Evolutionary conservation across 2,113 vertebrate species (phyloP).

Genomic region (Grantiella picta): DNA sequence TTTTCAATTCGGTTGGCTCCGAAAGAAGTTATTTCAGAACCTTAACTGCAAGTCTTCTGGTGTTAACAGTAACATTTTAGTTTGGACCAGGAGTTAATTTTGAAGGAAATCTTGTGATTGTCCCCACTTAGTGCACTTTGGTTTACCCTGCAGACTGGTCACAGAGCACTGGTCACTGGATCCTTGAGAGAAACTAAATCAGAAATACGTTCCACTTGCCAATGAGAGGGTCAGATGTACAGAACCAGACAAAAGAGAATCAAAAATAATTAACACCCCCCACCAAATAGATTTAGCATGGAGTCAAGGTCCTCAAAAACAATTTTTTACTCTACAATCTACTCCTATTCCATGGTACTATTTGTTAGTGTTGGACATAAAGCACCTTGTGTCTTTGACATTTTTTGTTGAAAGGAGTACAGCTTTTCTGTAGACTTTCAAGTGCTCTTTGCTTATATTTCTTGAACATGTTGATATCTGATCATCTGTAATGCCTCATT

Average conservation of each 20-base stretch:
- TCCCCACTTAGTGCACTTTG: background rate
- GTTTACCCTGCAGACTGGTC: background rate
- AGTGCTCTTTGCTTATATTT: background rate
- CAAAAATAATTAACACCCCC: background rate
- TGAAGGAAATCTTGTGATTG: background rate
- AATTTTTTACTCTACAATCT: background rate
- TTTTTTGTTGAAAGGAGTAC: background rate
- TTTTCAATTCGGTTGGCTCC: background rate
- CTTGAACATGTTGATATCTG: background rate
- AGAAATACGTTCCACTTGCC: background rate
- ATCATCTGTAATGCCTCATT: background rate
- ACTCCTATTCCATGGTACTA: background rate
- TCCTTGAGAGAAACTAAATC: background rate
- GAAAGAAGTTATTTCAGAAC: background rate
- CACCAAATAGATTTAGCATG: background rate
- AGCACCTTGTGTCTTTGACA: background rate
- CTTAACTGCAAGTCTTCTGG: background rate
- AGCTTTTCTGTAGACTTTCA: background rate
- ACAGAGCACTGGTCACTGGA: background rate
- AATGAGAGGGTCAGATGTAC: background rate
- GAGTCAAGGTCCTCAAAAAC: background rate
- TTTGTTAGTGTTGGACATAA: background rate
- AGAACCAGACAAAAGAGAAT: background rate
- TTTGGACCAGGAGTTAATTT: background rate
- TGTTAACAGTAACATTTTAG: background rate